Percentiles rank a stretch among this genome's conserved stretches.
phyloP scores from a whole-genome alignment of 1,140 invertebrate species.

The Drosophila parvula region DNA sequence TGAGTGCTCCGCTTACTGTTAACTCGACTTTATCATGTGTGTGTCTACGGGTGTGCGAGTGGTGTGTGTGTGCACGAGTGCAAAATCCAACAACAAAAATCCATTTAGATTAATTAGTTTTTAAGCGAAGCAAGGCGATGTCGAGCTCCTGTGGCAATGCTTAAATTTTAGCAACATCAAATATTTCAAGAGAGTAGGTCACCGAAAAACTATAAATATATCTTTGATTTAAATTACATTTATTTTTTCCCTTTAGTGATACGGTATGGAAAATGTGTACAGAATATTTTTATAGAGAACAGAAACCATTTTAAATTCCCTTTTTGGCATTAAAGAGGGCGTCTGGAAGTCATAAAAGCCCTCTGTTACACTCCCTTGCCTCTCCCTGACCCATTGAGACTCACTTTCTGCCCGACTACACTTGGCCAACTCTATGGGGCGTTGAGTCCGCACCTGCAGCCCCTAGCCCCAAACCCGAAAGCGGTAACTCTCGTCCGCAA shows the following conservation, averaged over 20 bases:
- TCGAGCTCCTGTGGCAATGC: slow-evolving; percentile 1
- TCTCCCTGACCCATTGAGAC: slow-evolving; percentile 29
- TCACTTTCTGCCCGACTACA: slow-evolving; percentile 75
- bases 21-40: slow-evolving; percentile 54
- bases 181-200: neutral
- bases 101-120: slow-evolving; percentile 83
- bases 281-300: too few relatives aligned
- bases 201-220: neutral
- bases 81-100: slow-evolving; percentile 77
- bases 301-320: neutral
- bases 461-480: neutral
- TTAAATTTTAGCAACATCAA: slow-evolving; percentile 8
- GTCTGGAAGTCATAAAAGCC: slow-evolving; percentile 31
- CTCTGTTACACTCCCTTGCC: slow-evolving; percentile 16
- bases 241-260: neutral
- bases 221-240: neutral
- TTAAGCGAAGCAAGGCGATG: slow-evolving; percentile 61
- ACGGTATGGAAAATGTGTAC: neutral
- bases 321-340: slow-evolving; percentile 5
- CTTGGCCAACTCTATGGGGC: slow-evolving; percentile 56
- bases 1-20: slow-evolving; percentile 78
- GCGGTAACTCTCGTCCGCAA: slow-evolving; percentile 34
- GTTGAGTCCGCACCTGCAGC: slow-evolving; percentile 23
- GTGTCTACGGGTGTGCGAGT: slow-evolving; percentile 25
- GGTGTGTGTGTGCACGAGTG: slow-evolving; percentile 37